Evolutionary conservation across 2,797 vertebrate species (phyloP).

Genomic region (Notamacropus eugenii): DNA sequence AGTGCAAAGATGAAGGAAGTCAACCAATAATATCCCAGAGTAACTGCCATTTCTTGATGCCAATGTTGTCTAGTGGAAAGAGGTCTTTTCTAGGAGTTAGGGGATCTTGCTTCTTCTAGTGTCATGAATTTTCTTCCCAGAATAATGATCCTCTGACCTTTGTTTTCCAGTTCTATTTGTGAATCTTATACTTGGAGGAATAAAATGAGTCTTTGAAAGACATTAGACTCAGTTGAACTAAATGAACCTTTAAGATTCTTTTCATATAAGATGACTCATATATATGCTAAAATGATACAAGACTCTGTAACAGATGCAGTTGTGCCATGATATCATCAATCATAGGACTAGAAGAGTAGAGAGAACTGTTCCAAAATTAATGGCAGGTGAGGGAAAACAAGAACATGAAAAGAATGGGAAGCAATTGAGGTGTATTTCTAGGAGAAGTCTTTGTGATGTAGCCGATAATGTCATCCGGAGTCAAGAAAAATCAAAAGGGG

Average conservation of each 20-base stretch:
- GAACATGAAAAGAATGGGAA: not conserved
- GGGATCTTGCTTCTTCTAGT: not conserved
- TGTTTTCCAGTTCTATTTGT: not conserved
- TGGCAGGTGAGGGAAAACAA: not conserved
- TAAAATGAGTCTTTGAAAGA: not conserved
- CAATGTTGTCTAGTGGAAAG: not conserved
- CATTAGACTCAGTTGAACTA: not conserved
- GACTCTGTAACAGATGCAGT: not conserved
- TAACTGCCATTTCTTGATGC: not conserved
- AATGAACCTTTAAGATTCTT: not conserved
- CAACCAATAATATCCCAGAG: not conserved
- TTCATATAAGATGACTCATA: not conserved
- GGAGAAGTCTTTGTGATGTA: not conserved
- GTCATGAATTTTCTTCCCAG: not conserved
- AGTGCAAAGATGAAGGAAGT: not conserved
- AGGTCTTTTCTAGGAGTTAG: not conserved
- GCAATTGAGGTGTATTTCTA: not conserved
- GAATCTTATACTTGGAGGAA: not conserved
- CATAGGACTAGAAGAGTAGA: not conserved
- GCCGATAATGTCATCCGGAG: conserved; percentile 11
- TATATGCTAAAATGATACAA: not conserved
- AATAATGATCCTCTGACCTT: not conserved
- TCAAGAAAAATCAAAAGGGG: conserved; percentile 22
- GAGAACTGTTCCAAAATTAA: conserved; percentile 17
- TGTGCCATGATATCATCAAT: not conserved